Conservation (phyloP, 2,113 vertebrate species). For the Ammodytes dubius region DNA sequence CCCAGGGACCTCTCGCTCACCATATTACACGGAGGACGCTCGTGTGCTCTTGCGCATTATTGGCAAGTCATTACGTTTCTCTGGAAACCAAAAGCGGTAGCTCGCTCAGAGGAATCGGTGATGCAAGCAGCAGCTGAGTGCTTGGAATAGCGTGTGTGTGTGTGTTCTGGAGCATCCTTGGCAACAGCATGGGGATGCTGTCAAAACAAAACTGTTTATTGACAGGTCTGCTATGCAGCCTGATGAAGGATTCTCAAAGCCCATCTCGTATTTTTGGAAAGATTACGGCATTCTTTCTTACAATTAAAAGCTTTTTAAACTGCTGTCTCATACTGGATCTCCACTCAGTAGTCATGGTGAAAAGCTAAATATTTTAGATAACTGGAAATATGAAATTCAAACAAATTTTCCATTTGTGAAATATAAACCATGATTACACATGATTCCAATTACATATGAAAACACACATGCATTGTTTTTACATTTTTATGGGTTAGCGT, state of each 20-base stretch:
- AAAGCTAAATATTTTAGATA: background rate
- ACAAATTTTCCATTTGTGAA: background rate
- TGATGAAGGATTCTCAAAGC: slow-evolving; percentile 29
- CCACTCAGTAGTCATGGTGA: background rate
- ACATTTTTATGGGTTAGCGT: background rate
- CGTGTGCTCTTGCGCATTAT: slow-evolving; percentile 85
- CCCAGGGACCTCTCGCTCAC: slow-evolving; percentile 84
- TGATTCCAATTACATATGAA: too few relatives aligned
- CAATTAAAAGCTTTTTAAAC: slow-evolving; percentile 23
- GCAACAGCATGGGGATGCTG: slow-evolving; percentile 74
- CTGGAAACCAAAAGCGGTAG: slow-evolving; percentile 83
- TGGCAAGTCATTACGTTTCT: slow-evolving; percentile 87
- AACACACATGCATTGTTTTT: background rate
- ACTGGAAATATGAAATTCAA: background rate
- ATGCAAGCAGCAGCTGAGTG: slow-evolving; percentile 84
- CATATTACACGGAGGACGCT: slow-evolving; percentile 85
- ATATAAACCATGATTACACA: background rate
- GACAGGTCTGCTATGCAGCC: slow-evolving; percentile 55
- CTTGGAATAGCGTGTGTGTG: slow-evolving; percentile 69
- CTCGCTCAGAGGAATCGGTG: slow-evolving; percentile 77
- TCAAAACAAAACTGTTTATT: slow-evolving; percentile 73
- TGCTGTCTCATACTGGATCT: background rate
- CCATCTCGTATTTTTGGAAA: slow-evolving; percentile 31
- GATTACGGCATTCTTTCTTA: slow-evolving; percentile 37
- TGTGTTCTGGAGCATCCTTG: slow-evolving; percentile 72